phyloP scores from a whole-genome alignment of 2,797 vertebrate genomes.

The Danio choprae region DNA sequence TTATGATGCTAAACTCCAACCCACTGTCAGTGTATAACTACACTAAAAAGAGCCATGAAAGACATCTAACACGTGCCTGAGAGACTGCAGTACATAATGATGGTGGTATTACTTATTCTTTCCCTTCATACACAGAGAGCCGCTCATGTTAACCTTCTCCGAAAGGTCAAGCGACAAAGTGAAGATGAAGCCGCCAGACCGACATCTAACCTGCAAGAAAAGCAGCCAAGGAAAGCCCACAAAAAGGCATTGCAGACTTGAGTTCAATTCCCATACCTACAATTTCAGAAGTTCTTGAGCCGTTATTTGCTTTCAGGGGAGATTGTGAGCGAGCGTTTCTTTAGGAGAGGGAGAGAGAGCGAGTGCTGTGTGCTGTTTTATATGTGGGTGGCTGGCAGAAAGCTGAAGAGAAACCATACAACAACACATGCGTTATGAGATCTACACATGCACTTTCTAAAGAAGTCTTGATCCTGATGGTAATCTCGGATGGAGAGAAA shows the following conservation, averaged over 20 bases:
- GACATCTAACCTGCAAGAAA: neutral
- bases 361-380: neutral
- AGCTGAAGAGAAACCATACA: slow-evolving; percentile 17
- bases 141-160: neutral
- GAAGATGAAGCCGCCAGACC: neutral
- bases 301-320: slow-evolving; percentile 10
- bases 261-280: slow-evolving; percentile 7
- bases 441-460: slow-evolving; percentile 1
- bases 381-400: slow-evolving; percentile 21
- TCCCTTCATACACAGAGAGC: neutral
- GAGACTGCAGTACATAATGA: neutral
- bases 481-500: neutral
- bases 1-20: neutral
- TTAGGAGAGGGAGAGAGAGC: neutral
- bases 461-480: neutral
- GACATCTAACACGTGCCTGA: neutral
- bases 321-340: slow-evolving; percentile 1
- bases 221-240: neutral
- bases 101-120: neutral
- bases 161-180: slow-evolving; percentile 23
- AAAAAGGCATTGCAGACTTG: neutral
- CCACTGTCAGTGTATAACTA: neutral
- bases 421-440: neutral
- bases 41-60: neutral
- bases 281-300: neutral